Base-by-base conservation (phyloP, 2,888 invertebrate genomes). In the Eucera pruinosa region DNA sequence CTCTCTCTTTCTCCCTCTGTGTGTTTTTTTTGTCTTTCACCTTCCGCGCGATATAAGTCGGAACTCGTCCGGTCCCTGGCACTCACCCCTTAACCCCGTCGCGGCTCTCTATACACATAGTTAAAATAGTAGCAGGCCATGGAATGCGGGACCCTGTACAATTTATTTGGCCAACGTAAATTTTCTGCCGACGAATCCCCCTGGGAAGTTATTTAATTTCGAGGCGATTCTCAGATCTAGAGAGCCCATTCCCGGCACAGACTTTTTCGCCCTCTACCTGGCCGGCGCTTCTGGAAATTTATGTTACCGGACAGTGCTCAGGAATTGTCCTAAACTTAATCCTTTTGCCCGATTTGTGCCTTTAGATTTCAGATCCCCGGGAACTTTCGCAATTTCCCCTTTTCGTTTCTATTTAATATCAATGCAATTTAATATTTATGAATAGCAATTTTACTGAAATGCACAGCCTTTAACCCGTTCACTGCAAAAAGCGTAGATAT, bases 121-220 rank as follows among this genome's bases (percentile, higher is more conserved):
- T 84, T 84, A 83, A 83, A 85, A 84, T 78, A 85, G 85, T 84
- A 71, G 80, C 80, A 67, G 66, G 60, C 60, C 68, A 60, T 67
- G 82, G 82, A 83, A 83, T 83, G 82, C 72, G 64, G 65, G 62
- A 77, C 77, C 78, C 75, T 69, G 76, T 55, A 81, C 69, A 84
- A 84, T 85, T 85, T 84, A 82, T 80, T 84, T 82, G 74, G 54
- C 60, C 71, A 55, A 69, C 82, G 84, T 82, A 82, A 84, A 84
- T 79, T 84, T 76, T 64, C 81, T 77, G 79, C 71, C 84, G 82
- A 81, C 82, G 80, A 82, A 77, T 79, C 67, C 82, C 81, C 77
- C 69, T 68, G 82, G 76, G 76, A 83, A 83, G 83, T 83, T 83
- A 83, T 83, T 83, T 83, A 84, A 83, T 83, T 83, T 83, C 84